Evolutionary conservation across 37 sponge, comb jelly and placozoan genomes (phyloP), one percentile per base, ranked within the genome.

Genomic region (Cliona cf. orientalis): DNA sequence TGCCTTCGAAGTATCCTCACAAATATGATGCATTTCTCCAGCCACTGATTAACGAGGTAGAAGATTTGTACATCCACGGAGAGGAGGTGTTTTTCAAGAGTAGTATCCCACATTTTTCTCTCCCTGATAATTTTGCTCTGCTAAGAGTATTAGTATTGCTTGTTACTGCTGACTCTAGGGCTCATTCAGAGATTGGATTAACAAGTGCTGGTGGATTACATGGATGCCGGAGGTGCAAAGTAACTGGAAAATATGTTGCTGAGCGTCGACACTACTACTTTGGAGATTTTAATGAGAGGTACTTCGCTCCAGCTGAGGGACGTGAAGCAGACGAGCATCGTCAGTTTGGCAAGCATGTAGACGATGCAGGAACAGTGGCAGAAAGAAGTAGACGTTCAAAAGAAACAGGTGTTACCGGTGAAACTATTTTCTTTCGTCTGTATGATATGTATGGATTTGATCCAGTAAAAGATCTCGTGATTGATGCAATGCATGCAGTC

Each of bases 11-110:
- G 9, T 1, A 46, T 29, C 73, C 73, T 1, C 73, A 72, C 32
- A 72, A 72, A 45, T 72, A 72, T 46, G 73, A 72, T 72, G 73
- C 73, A 2, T 72, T 72, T n/a, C 46, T 72, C 26, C 34, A 72
- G 4, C 73, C 73, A 72, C 31, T 72, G 12, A 44, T 72, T 46
- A 55, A 45, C 0, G 73, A 72, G 31, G 12, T 72, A 22, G 73
- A 72, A 66, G n/a, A n/a, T n/a, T n/a, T n/a, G n/a, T n/a, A n/a
- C n/a, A n/a, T n/a, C n/a, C n/a, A n/a, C n/a, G n/a, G 68, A 28
- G 32, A 28, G 3, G 73, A 72, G 1, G 73, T 72, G 6, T 72
- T 28, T 34, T 72, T 72, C 26, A 46, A 44, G 46, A 55, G 62
- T 7, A 63, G 29, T 34, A 38, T 58, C 31, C 21, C 33, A 58